Percentiles rank a stretch among this genome's conserved stretches.
Evolutionary conservation across 64 coral and sea anemone genomes (phyloP).

Genomic region (Actinia tenebrosa): DNA sequence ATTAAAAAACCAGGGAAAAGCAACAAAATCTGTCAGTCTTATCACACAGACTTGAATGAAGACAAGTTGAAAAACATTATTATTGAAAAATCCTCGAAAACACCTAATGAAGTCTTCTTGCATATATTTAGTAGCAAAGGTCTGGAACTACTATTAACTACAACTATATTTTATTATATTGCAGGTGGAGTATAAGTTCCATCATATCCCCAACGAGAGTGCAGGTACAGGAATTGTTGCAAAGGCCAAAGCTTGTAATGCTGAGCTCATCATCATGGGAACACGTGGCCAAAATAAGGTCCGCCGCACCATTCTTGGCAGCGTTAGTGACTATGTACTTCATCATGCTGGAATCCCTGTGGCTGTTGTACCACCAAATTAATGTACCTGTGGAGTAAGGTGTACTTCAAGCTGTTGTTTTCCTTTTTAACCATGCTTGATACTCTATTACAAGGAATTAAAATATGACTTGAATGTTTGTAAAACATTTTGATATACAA

Average conservation of each 20-base stretch:
- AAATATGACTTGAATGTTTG: not conserved
- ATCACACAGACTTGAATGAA: no score
- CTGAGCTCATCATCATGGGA: not conserved
- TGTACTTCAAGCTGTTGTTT: not conserved
- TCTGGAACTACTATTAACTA: not conserved
- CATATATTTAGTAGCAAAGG: no score
- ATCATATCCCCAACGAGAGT: not conserved
- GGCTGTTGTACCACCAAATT: not conserved
- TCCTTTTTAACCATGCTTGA: not conserved
- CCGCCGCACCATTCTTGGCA: conserved; percentile 4
- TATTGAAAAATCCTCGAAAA: no score
- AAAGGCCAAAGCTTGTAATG: not conserved
- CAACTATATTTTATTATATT: not conserved
- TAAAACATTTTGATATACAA: not conserved
- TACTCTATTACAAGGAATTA: not conserved
- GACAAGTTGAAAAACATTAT: no score
- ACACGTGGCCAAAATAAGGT: conserved; percentile 9
- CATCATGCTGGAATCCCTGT: conserved; percentile 16
- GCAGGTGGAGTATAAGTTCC: not conserved
- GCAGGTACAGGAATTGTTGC: not conserved
- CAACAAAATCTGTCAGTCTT: no score
- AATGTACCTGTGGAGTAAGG: not conserved
- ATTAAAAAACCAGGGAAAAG: no score
- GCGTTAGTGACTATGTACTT: conserved; percentile 17
- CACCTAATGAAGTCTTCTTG: no score